Evolutionary conservation across 2,113 vertebrate genomes (phyloP).

Genomic region (Barnardius zonarius): DNA sequence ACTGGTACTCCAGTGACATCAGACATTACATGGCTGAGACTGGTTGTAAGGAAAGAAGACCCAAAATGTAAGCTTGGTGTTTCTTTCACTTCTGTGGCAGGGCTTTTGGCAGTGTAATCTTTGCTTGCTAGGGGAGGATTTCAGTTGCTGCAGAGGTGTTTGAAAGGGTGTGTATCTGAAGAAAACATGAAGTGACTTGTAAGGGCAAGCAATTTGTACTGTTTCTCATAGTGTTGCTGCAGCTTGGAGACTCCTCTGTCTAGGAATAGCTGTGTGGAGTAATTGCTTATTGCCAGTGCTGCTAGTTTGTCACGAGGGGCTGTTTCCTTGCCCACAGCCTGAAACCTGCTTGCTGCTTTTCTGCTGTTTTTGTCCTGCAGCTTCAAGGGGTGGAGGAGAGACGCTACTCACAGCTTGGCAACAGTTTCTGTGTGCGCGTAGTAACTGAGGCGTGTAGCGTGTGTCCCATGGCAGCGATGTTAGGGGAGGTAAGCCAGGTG

Average conservation of each 20-base stretch:
- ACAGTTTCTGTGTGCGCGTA: background rate
- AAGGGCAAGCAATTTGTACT: background rate
- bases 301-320: background rate
- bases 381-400: background rate
- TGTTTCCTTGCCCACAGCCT: background rate
- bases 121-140: background rate
- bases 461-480: background rate
- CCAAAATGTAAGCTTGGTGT: background rate
- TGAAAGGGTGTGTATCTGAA: background rate
- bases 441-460: background rate
- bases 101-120: background rate
- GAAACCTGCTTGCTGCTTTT: background rate
- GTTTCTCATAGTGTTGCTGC: background rate
- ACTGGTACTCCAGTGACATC: slow-evolving; percentile 51
- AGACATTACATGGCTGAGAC: background rate
- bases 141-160: background rate
- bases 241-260: background rate
- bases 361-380: background rate
- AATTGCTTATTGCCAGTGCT: background rate
- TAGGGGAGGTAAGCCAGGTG: background rate
- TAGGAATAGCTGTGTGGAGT: background rate
- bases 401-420: slow-evolving; percentile 25
- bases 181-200: background rate
- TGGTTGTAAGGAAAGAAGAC: background rate
- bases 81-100: background rate